A percentile compares a stretch with the other conserved stretches of the same genome.
These are phyloP conservation scores for Geophilus truncorum DNA, from an alignment of 2,888 invertebrate genomes.

Conservation along the genomic window DNA sequence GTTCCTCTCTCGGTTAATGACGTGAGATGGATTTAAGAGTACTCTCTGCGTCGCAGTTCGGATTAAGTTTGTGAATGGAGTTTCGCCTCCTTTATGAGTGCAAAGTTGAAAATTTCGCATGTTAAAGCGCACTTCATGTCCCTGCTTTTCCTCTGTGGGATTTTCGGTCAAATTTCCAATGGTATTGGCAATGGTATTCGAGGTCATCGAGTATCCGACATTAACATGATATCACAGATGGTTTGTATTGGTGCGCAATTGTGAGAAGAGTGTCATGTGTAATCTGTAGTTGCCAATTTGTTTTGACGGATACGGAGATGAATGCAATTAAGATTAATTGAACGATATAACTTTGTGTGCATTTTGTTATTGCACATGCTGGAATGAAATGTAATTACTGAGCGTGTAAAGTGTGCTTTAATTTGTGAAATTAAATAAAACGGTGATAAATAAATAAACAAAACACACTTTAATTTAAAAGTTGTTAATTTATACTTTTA, in stretches of 20 bases:
- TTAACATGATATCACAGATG: not conserved
- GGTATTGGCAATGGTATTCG: not conserved
- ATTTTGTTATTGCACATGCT: not conserved
- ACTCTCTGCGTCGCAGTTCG: not conserved
- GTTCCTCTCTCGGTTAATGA: constrained; percentile 4
- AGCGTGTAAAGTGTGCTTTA: too few relatives aligned
- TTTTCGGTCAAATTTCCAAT: too few relatives aligned
- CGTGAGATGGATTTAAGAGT: constrained; percentile 1
- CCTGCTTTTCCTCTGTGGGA: too few relatives aligned
- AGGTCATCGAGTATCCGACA: not conserved
- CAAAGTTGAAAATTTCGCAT: not conserved
- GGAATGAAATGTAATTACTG: not conserved
- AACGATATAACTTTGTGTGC: not conserved
- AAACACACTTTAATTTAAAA: not conserved
- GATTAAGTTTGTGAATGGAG: not conserved
- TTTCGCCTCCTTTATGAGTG: not conserved
- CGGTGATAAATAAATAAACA: not conserved
- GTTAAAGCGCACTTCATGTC: too few relatives aligned
- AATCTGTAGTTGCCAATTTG: not conserved
- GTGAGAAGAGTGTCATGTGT: not conserved
- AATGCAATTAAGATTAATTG: constrained; percentile 14
- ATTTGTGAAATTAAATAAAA: not conserved
- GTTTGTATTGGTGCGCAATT: not conserved
- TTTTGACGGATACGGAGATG: not conserved
- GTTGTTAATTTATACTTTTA: not conserved